Conservation (phyloP, 2,888 invertebrate species). For the Phytoseiulus persimilis region DNA sequence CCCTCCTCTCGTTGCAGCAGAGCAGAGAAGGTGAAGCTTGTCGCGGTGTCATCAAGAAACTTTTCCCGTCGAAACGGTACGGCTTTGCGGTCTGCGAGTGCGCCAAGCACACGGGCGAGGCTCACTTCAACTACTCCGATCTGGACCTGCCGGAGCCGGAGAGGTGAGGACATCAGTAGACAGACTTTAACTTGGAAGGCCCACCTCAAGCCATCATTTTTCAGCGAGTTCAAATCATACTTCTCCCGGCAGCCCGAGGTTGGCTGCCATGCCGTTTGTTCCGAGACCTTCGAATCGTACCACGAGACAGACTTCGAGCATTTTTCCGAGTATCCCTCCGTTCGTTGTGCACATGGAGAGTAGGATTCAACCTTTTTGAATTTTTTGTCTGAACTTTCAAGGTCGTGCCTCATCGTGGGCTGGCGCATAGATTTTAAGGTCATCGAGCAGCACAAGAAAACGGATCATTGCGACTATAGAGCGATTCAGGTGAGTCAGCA, state of each 20-base stretch:
- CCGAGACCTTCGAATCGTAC: too few species aligned
- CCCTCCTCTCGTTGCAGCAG: background rate
- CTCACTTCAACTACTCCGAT: constrained; percentile 30
- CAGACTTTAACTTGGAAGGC: background rate
- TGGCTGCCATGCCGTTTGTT: too few species aligned
- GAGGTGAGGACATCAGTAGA: background rate
- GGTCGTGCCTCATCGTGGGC: background rate
- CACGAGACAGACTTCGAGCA: too few species aligned
- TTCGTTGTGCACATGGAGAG: too few species aligned
- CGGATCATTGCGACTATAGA: constrained; percentile 15
- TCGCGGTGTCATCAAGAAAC: constrained; percentile 22
- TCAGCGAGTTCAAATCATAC: too few species aligned
- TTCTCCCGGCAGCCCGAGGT: too few species aligned
- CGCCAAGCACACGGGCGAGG: background rate
- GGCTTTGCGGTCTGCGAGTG: constrained; percentile 18
- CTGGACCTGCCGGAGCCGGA: background rate
- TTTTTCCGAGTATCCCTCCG: too few species aligned
- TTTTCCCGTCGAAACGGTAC: constrained; percentile 25
- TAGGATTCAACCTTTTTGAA: too few species aligned
- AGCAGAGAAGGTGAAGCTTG: background rate
- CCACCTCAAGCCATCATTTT: too few species aligned
- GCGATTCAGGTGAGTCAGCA: background rate
- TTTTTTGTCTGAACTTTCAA: too few species aligned
- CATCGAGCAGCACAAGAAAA: constrained; percentile 15
- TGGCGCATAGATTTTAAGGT: background rate